Percentiles rank a stretch among this genome's conserved stretches.
phyloP scores from a whole-genome alignment of 64 coral and sea anemone genomes.

The Montipora foliosa region DNA sequence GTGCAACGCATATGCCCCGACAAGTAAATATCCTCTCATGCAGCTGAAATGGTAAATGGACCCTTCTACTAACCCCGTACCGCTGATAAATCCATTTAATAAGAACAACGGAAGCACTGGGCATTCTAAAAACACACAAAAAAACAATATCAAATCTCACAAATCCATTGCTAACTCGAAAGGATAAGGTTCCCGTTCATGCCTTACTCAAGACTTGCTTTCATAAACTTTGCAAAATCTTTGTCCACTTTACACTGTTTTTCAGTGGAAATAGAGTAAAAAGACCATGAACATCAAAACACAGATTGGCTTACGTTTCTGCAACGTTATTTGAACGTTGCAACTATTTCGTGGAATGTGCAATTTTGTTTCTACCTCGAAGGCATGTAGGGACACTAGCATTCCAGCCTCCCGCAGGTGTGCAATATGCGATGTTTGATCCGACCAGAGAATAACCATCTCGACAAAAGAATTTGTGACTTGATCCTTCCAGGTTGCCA shows the following conservation, averaged over 20 bases:
- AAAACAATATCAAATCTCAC: neutral
- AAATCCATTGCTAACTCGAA: no score
- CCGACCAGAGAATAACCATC: conserved; percentile 19
- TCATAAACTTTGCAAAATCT: no score
- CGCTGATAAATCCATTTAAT: conserved; percentile 22
- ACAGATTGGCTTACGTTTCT: no score
- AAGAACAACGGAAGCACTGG: neutral
- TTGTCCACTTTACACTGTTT: no score
- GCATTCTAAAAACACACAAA: neutral
- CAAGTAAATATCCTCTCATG: conserved; percentile 8
- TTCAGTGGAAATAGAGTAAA: no score
- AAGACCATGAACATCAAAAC: no score
- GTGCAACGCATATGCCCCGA: neutral
- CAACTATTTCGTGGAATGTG: neutral
- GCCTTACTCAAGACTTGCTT: no score
- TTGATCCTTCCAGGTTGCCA: conserved; percentile 4
- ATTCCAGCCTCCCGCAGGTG: neutral
- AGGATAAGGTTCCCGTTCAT: no score
- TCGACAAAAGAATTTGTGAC: conserved; percentile 1
- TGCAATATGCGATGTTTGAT: neutral
- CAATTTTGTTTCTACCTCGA: conserved; percentile 6
- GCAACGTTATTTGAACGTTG: no score
- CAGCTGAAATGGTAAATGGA: neutral
- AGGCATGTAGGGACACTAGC: conserved; percentile 23
- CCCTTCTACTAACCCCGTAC: conserved; percentile 18